Evolutionary conservation across 92 coral and sea anemone species (phyloP).

Genomic region (Zoanthus sociatus): DNA sequence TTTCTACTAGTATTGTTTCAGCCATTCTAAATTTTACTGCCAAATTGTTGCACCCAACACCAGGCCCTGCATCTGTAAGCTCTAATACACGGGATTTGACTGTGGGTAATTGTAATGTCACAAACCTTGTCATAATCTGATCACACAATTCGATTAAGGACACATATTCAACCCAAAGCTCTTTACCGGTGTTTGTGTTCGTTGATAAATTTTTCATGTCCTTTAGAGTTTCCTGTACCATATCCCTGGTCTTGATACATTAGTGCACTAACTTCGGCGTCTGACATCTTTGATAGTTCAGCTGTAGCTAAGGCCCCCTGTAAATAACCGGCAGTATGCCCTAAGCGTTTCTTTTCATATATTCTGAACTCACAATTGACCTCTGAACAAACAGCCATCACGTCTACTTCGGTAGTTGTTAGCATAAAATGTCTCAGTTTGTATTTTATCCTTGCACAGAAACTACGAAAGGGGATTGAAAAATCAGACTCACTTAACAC

Average conservation of each 20-base stretch:
- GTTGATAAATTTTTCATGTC: background rate
- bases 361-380: conserved; percentile 42
- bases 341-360: conserved; percentile 51
- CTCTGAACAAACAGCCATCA: conserved; percentile 22
- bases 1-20: conserved; percentile 44
- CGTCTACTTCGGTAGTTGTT: conserved; percentile 58
- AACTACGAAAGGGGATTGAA: conserved; percentile 49
- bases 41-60: conserved; percentile 65
- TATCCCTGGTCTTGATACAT: background rate
- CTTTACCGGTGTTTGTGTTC: too few species aligned
- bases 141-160: too few species aligned
- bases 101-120: too few species aligned
- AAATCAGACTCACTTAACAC: conserved; percentile 12
- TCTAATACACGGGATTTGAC: conserved; percentile 52
- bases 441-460: conserved; percentile 55
- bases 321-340: conserved; percentile 53
- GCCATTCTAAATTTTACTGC: conserved; percentile 62
- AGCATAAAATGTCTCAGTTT: conserved; percentile 57
- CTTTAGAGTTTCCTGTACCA: background rate
- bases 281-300: conserved; percentile 52
- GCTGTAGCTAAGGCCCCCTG: conserved; percentile 53
- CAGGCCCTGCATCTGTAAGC: conserved; percentile 79
- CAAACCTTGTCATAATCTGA: too few species aligned
- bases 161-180: too few species aligned
- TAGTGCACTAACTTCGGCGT: conserved; percentile 22